Evolutionary conservation across 2,113 vertebrate genomes (phyloP).

Genomic region (Paradoxurus hermaphroditus): DNA sequence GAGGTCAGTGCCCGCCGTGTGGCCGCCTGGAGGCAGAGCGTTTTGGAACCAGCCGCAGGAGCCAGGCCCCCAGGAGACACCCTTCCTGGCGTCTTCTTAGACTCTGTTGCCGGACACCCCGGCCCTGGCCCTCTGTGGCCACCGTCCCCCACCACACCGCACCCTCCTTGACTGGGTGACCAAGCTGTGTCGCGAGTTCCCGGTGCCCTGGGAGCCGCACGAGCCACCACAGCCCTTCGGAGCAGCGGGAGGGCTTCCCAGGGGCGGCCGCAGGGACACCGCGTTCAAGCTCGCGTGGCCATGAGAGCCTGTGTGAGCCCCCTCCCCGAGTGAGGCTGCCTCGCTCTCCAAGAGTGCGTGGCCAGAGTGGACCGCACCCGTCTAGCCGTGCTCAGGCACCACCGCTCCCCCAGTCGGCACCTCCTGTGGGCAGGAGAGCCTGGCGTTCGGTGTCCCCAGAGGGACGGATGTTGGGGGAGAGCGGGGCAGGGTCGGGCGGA

Average conservation of each 20-base stretch:
- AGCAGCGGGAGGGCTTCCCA: too few species aligned
- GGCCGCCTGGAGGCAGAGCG: not conserved
- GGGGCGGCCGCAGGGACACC: not conserved
- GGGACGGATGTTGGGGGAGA: too few species aligned
- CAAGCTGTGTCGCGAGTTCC: rapidly evolving
- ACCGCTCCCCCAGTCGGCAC: not conserved
- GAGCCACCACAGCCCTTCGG: rapidly evolving
- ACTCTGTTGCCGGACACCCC: not conserved
- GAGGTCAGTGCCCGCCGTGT: not conserved
- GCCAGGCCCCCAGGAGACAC: rapidly evolving
- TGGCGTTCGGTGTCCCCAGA: not conserved
- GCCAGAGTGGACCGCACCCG: not conserved
- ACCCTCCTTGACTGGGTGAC: not conserved
- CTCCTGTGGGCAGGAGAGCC: not conserved
- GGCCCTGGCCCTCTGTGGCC: not conserved
- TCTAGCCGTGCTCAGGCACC: not conserved
- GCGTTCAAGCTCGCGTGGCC: rapidly evolving
- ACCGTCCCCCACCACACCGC: rapidly evolving
- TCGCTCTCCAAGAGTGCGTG: rapidly evolving
- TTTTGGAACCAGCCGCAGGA: not conserved
- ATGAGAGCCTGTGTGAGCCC: not conserved
- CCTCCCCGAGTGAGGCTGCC: too few species aligned
- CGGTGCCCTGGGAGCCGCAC: rapidly evolving
- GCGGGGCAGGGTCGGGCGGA: too few species aligned
- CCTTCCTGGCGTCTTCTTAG: not conserved